Evolutionary conservation across 2,888 invertebrate species (phyloP), one percentile per base, ranked within the genome.

Genomic region (Lutraria lutraria): DNA sequence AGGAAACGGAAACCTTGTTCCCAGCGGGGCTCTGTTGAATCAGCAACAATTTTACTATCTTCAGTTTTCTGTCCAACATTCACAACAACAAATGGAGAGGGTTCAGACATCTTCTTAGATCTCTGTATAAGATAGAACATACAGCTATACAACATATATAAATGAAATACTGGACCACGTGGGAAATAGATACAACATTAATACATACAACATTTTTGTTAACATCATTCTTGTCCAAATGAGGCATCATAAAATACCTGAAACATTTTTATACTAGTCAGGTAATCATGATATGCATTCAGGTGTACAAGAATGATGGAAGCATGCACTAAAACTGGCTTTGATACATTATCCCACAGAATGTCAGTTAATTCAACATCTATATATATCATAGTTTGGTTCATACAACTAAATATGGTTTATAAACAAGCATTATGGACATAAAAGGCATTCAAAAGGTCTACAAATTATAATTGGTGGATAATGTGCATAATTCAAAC

Each of bases 1-100:
- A 99, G 97, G 97, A 99, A 99, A 2, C 98, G 98, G 97, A 99
- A 99, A 13, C 99, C 99, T 96, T 99, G 98, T 97, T 99, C 99
- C 98, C 98, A 99, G 84, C 99, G 98, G 0, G 99, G 99, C 95
- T 98, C 98, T 93, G 98, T 98, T 0, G 98, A 98, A 93, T 98
- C 96, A 43, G 93, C 87, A 53, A 94, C 94, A 19, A 95, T 89
- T 6, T 89, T 92, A 25, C 95, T 96, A 81, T 94, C 93, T 81
- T 93, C 86, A 60, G 95, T 95, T 83, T 94, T 92, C 84, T 93
- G 94, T 89, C 98, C 99, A 8, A 99, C 97, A 16, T 98, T 98
- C 93, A 99, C 97, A 29, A 98, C 97, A 21, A 98, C 97, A 96
- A 98, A 98, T 0, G 99, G 98, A 96, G 98, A 98, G 0, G 99